Base-by-base conservation (phyloP, 2,888 invertebrate species). In the Cetonia aurata region DNA sequence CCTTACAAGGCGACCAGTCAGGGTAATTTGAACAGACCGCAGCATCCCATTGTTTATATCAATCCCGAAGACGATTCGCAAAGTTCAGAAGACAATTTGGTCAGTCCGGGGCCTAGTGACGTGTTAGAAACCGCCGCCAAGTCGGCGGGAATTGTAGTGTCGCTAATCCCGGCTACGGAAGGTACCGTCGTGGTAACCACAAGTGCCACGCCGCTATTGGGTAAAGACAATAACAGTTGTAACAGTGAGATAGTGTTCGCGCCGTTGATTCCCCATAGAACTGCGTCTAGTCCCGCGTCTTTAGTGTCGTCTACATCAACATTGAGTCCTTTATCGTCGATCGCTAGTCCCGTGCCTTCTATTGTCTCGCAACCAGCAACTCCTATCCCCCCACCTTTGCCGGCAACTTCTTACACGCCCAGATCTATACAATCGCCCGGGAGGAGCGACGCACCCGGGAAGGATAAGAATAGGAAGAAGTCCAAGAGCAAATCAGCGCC, bases 1-100 rank as follows among this genome's bases (percentile, higher is more conserved):
- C 92, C 94, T 62, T 98, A 97, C 86, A 95, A 84, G 73, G 94
- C 95, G 50, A 97, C 97, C 56, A 93, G 94, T 82, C 97, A 97
- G 83, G 96, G 96, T 0, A 91, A 94, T 56, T 89, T 93, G 31
- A 92, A 93, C 15, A 90, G 95, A 71, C 95, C 96, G 1, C 92
- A 94, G 77, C 93, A 93, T 80, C 96, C 95, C 12, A 91, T 92
- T 72, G 93, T 93, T 75, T 96, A 96, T 84, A 90, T 94, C 76
- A 94, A 92, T 72, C 93, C 93, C 71, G 96, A 96, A 78, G 96
- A 97, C 79, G 96, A 96, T 80, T 93, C 94, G 8, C 94, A 94
- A 74, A 96, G 95, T 82, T 92, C 92, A 9, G 92, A 91, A 75
- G 88, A 88, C 73, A 88, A 88, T 17, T 83, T 85, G 44, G 82